These are phyloP conservation scores for Spongilla lacustris DNA, from an alignment of 37 sponge, comb jelly and placozoan species.

Conservation along the genomic window DNA sequence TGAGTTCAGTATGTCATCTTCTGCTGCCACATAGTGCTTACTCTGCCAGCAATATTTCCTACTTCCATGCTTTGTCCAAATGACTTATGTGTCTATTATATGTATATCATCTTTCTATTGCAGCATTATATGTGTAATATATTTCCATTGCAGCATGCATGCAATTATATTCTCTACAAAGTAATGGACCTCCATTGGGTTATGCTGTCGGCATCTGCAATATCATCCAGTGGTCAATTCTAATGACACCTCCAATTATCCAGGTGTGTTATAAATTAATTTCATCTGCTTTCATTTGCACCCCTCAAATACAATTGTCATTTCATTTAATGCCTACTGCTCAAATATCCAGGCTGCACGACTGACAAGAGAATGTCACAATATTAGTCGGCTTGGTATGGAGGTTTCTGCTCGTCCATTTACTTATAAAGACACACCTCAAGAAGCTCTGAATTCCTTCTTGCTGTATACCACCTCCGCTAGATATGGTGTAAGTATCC, in stretches of 20 bases:
- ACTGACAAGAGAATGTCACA: conserved; percentile 51
- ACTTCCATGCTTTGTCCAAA: too few species aligned
- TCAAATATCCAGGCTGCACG: conserved; percentile 45
- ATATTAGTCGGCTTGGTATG: conserved; percentile 59
- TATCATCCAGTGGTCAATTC: conserved; percentile 53
- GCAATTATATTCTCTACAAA: neutral
- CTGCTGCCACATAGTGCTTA: too few species aligned
- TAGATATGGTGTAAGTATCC: conserved; percentile 43
- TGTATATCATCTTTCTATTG: too few species aligned
- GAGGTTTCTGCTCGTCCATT: conserved; percentile 70
- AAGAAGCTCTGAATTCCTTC: conserved; percentile 68
- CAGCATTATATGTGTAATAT: too few species aligned
- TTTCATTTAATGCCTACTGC: neutral
- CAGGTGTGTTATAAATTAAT: conserved; percentile 48
- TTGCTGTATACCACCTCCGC: conserved; percentile 61
- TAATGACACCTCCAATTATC: conserved; percentile 38
- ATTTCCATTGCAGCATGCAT: neutral
- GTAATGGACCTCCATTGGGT: neutral
- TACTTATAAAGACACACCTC: conserved; percentile 63
- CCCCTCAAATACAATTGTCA: neutral
- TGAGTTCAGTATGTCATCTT: too few species aligned
- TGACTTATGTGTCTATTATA: neutral
- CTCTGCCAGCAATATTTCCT: too few species aligned
- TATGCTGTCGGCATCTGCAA: conserved; percentile 51
- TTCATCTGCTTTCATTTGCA: neutral